Percentiles rank a stretch among this genome's conserved stretches.
phyloP scores from a whole-genome alignment of 2,797 vertebrate species.

The Acanthurus leucopareius region DNA sequence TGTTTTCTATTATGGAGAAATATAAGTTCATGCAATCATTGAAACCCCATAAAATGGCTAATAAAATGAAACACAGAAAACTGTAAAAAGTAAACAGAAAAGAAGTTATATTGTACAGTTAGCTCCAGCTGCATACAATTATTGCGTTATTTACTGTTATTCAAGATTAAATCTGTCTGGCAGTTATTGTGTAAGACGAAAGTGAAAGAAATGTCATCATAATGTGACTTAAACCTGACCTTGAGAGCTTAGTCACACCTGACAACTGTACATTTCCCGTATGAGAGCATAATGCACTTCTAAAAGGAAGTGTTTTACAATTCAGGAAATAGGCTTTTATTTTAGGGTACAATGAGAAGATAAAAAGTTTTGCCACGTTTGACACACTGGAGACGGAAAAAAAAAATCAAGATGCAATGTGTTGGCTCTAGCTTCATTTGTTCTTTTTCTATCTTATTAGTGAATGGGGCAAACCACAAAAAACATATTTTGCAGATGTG shows the following conservation, averaged over 20 bases:
- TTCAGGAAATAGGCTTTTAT: background rate
- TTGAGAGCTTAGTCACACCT: background rate
- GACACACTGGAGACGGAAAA: too few relatives aligned
- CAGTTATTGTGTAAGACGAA: background rate
- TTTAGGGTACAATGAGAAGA: background rate
- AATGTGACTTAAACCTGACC: background rate
- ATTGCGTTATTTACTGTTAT: conserved; percentile 8
- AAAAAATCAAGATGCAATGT: too few relatives aligned
- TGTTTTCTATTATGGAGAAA: conserved; percentile 8
- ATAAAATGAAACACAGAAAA: background rate
- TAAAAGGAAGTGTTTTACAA: background rate
- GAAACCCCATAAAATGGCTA: background rate
- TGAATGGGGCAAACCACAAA: too few relatives aligned
- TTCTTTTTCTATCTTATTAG: too few relatives aligned
- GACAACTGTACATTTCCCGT: background rate
- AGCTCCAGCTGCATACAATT: conserved; percentile 1
- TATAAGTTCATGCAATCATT: background rate
- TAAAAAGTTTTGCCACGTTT: too few relatives aligned
- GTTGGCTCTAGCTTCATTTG: too few relatives aligned
- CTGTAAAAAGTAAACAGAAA: background rate
- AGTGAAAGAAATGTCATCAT: conserved; percentile 4
- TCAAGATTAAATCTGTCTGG: background rate
- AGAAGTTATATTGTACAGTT: background rate
- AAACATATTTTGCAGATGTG: too few relatives aligned
- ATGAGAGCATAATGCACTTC: background rate